These are phyloP conservation scores for Xylocampa areola DNA, from an alignment of 2,888 invertebrate genomes.

Conservation along the genomic window DNA sequence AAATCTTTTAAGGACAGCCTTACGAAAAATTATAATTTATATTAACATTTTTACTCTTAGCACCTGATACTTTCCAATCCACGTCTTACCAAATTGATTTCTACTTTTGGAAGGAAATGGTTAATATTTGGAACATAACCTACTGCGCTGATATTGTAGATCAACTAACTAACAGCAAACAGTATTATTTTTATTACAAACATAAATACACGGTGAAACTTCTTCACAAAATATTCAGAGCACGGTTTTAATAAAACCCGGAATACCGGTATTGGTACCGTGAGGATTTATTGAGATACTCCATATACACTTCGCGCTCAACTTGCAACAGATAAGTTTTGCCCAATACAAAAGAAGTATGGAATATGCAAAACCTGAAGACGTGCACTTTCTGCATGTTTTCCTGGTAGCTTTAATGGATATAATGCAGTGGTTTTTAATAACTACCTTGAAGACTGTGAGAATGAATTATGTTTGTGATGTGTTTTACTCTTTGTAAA, in stretches of 20 bases:
- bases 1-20: no score
- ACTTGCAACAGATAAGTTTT: conserved; percentile 48
- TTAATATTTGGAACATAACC: no score
- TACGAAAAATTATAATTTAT: no score
- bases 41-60: no score
- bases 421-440: conserved; percentile 9
- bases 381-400: conserved; percentile 31
- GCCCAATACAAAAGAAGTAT: conserved; percentile 20
- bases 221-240: conserved; percentile 55
- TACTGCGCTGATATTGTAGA: no score
- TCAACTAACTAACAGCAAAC: not conserved
- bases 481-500: not conserved
- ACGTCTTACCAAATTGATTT: not conserved
- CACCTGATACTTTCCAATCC: not conserved
- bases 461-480: conserved; percentile 1
- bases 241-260: conserved; percentile 68
- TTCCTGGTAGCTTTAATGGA: conserved; percentile 20
- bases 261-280: conserved; percentile 52
- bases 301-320: conserved; percentile 23
- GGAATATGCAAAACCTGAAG: conserved; percentile 45
- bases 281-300: conserved; percentile 58
- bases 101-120: not conserved
- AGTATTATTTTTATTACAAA: conserved; percentile 36
- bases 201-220: conserved; percentile 21
- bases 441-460: not conserved